Evolutionary conservation across 2,797 vertebrate species (phyloP).

Genomic region (Pangasius macronema): DNA sequence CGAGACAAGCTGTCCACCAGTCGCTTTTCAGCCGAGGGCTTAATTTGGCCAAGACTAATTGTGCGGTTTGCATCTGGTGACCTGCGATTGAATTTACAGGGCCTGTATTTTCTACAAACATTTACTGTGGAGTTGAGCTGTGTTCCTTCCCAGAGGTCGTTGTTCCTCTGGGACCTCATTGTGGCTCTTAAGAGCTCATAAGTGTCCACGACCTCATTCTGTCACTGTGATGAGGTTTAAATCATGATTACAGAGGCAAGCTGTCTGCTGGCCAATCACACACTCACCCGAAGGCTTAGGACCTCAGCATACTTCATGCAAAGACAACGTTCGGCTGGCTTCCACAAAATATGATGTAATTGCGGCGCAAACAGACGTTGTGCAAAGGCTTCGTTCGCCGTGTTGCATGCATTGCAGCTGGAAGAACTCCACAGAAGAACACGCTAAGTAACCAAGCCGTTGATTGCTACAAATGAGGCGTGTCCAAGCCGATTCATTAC

Average conservation of each 20-base stretch:
- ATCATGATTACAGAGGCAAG: conserved; percentile 24
- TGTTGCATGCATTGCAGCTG: background rate
- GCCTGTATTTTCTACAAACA: conserved; percentile 6
- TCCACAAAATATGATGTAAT: background rate
- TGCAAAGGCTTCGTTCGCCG: background rate
- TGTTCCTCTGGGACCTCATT: conserved; percentile 14
- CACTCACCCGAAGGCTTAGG: background rate
- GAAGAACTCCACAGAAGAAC: background rate
- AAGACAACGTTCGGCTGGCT: background rate
- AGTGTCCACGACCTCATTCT: conserved; percentile 29
- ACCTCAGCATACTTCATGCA: background rate
- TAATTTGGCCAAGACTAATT: conserved; percentile 19
- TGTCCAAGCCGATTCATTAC: background rate
- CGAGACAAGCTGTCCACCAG: conserved; percentile 17
- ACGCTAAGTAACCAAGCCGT: background rate
- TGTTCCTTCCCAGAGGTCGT: background rate
- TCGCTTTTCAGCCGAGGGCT: background rate
- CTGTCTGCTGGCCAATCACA: conserved; percentile 17
- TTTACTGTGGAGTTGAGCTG: background rate
- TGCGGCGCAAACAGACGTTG: background rate
- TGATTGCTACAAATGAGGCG: conserved; percentile 15
- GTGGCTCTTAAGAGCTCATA: conserved; percentile 4
- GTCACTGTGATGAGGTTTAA: conserved; percentile 13
- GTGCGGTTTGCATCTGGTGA: conserved; percentile 16
- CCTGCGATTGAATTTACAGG: conserved; percentile 7